Percentiles rank a stretch among this genome's conserved stretches.
These are phyloP conservation scores for Caenorhabditis sp. DNA, from an alignment of 2,888 invertebrate species.

Conservation along the genomic window DNA sequence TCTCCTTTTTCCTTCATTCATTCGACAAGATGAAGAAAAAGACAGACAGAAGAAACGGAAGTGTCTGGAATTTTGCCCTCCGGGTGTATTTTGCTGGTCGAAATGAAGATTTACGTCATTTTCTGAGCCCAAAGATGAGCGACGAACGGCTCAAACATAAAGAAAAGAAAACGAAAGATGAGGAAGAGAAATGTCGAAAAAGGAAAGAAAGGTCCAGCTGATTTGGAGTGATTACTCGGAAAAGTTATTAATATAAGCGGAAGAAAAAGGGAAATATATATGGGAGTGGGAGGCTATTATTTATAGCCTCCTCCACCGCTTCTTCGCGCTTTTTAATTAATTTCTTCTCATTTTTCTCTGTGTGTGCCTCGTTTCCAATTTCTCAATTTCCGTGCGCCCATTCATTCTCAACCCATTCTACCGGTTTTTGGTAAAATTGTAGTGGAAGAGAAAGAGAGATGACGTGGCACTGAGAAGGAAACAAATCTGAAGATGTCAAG, in stretches of 20 bases:
- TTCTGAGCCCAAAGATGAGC: background rate
- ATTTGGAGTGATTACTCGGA: too few species aligned
- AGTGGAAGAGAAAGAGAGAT: slow-evolving; percentile 18
- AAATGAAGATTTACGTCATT: background rate
- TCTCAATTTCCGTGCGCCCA: background rate
- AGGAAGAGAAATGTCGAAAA: background rate
- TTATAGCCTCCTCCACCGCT: background rate
- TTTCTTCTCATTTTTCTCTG: background rate
- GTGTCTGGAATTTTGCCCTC: slow-evolving; percentile 12
- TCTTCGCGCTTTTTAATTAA: background rate
- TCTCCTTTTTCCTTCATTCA: too few species aligned
- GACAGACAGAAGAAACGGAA: background rate
- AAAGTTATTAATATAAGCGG: too few species aligned
- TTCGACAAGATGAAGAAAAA: too few species aligned
- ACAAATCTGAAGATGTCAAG: slow-evolving; percentile 57
- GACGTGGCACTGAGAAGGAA: slow-evolving; percentile 21
- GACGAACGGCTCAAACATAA: background rate
- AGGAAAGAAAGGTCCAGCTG: background rate
- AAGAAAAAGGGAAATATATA: background rate
- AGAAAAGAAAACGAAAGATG: background rate
- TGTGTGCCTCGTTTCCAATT: background rate
- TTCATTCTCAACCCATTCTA: background rate
- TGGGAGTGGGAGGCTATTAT: background rate
- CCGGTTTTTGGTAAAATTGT: slow-evolving; percentile 22
- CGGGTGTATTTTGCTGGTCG: background rate